These are phyloP conservation scores for Cichlasoma orientale DNA, from an alignment of 2,797 vertebrate species.

Conservation along the genomic window DNA sequence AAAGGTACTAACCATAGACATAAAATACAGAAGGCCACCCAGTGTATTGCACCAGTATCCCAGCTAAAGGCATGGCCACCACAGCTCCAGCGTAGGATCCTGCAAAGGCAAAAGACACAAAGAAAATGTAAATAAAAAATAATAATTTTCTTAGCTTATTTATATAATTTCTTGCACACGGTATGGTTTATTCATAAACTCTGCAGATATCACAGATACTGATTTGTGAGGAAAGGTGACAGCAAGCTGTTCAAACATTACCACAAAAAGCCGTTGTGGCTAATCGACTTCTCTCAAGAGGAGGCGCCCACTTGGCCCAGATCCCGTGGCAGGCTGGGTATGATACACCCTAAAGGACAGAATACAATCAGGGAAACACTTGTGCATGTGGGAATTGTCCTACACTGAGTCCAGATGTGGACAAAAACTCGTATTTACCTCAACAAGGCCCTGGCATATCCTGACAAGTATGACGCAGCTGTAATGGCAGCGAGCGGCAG, in stretches of 20 bases:
- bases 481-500: constrained; percentile 90
- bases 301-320: constrained; percentile 98
- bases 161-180: not conserved
- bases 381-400: not conserved
- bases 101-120: constrained; percentile 58
- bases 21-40: constrained; percentile 98
- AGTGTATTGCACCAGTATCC: constrained; percentile 93
- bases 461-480: constrained; percentile 93
- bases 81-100: constrained; percentile 96
- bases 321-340: constrained; percentile 97
- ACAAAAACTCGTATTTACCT: constrained; percentile 76
- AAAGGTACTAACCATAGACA: constrained; percentile 88
- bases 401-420: not conserved
- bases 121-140: not conserved
- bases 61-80: constrained; percentile 95
- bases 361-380: constrained; percentile 9
- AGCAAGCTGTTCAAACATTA: constrained; percentile 58
- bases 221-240: not conserved
- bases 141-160: not conserved
- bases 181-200: not conserved
- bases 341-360: constrained; percentile 88
- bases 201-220: not conserved
- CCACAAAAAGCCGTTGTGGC: constrained; percentile 98
- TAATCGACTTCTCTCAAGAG: constrained; percentile 93
- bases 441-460: constrained; percentile 92